Conservation (phyloP, 2,797 vertebrate genomes). For the Harpagifer antarcticus region DNA sequence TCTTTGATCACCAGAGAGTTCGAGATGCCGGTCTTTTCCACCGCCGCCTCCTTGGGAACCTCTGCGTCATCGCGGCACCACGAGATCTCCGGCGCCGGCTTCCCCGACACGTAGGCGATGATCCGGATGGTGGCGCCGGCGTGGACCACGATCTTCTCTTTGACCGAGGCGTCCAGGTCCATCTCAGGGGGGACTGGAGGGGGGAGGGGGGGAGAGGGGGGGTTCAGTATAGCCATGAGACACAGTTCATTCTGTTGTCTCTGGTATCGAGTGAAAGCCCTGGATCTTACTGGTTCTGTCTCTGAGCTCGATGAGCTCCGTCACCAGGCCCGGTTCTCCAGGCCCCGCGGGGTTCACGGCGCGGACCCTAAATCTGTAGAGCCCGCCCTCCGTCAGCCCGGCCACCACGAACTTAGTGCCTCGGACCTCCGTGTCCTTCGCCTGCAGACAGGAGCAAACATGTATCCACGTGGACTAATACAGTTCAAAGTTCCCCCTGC, state of each 20-base stretch:
- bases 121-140: slow-evolving; percentile 97
- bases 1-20: slow-evolving; percentile 96
- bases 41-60: slow-evolving; percentile 92
- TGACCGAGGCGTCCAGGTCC: slow-evolving; percentile 94
- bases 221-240: too few relatives aligned
- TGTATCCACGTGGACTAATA: too few relatives aligned
- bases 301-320: slow-evolving; percentile 94
- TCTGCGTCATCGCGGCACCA: slow-evolving; percentile 92
- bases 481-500: too few relatives aligned
- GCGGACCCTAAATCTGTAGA: slow-evolving; percentile 96
- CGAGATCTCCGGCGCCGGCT: slow-evolving; percentile 91
- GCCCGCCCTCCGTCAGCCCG: slow-evolving; percentile 93
- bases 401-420: slow-evolving; percentile 95
- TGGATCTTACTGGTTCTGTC: slow-evolving; percentile 93
- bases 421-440: slow-evolving; percentile 97
- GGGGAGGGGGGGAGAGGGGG: neutral
- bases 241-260: too few relatives aligned
- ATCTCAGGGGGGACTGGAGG: slow-evolving; percentile 93
- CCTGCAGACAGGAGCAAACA: slow-evolving; percentile 77
- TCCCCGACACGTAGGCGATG: slow-evolving; percentile 97
- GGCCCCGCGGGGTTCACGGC: slow-evolving; percentile 94
- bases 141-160: slow-evolving; percentile 97
- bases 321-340: slow-evolving; percentile 93
- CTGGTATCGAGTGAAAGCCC: too few relatives aligned
- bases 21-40: slow-evolving; percentile 96